A percentile compares a stretch with the other conserved stretches of the same genome.
phyloP scores from a whole-genome alignment of 1,140 invertebrate species.

The Eumaeus atala region DNA sequence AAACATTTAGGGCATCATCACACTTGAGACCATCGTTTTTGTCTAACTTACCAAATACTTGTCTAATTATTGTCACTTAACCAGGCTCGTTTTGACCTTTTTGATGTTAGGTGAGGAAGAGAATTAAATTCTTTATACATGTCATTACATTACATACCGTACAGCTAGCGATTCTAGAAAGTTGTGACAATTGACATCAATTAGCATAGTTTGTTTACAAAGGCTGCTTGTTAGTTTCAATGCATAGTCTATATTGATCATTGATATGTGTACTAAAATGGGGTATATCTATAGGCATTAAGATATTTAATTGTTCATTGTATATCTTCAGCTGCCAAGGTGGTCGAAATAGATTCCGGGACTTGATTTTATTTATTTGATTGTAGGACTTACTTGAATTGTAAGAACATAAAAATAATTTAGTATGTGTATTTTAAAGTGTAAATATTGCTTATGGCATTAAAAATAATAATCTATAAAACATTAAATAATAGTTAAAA shows the following conservation, averaged over 20 bases:
- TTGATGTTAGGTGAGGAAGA: slow-evolving; percentile 22
- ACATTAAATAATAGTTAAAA: no score
- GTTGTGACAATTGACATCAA: slow-evolving; percentile 13
- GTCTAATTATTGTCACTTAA: slow-evolving; percentile 22
- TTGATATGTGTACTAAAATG: slow-evolving; percentile 28
- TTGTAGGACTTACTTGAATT: neutral
- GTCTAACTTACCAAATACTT: slow-evolving; percentile 24
- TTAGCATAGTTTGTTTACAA: slow-evolving; percentile 1
- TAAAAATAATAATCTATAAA: no score
- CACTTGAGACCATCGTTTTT: slow-evolving; percentile 24
- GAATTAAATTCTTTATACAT: slow-evolving; percentile 20
- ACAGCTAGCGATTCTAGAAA: slow-evolving; percentile 13
- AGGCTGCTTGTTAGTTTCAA: slow-evolving; percentile 1
- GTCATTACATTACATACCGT: slow-evolving; percentile 11
- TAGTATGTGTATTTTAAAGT: no score
- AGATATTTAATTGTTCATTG: slow-evolving; percentile 22
- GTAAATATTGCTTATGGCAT: no score
- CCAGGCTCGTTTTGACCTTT: slow-evolving; percentile 22
- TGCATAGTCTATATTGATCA: slow-evolving; percentile 15
- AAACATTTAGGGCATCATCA: slow-evolving; percentile 18
- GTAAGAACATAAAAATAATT: neutral
- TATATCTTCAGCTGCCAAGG: slow-evolving; percentile 26
- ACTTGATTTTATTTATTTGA: slow-evolving; percentile 23
- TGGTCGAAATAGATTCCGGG: slow-evolving; percentile 29
- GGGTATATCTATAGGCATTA: slow-evolving; percentile 31